phyloP scores from a whole-genome alignment of 2,888 invertebrate species.

The Phania funesta region DNA sequence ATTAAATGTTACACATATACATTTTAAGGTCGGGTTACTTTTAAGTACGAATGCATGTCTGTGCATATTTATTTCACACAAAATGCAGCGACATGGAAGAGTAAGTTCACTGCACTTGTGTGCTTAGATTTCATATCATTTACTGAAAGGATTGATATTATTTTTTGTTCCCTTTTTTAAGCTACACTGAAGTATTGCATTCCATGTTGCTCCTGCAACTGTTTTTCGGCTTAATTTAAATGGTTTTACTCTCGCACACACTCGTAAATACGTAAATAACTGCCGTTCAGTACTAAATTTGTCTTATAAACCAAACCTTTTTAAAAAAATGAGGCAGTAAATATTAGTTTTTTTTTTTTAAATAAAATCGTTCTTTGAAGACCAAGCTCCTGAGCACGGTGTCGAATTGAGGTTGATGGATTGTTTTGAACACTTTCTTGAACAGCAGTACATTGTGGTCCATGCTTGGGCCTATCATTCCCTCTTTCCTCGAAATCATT shows the following conservation, averaged over 20 bases:
- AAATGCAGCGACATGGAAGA: constrained; percentile 59
- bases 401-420: too few species aligned
- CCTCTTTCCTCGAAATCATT: too few species aligned
- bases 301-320: too few species aligned
- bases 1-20: constrained; percentile 26
- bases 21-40: constrained; percentile 51
- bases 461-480: too few species aligned
- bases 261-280: too few species aligned
- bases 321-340: too few species aligned
- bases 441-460: too few species aligned
- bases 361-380: too few species aligned
- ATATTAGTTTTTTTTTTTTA: too few species aligned
- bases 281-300: too few species aligned
- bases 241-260: constrained; percentile 8
- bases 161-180: neutral
- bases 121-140: constrained; percentile 62
- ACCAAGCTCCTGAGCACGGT: too few species aligned
- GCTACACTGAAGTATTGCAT: constrained; percentile 26
- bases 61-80: constrained; percentile 53
- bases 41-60: constrained; percentile 44
- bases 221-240: constrained; percentile 57
- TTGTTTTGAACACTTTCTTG: too few species aligned
- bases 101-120: constrained; percentile 62
- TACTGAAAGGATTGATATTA: constrained; percentile 54
- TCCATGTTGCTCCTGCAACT: constrained; percentile 43